Conservation (phyloP, 2,797 vertebrate genomes). For the Octomys mimax region DNA sequence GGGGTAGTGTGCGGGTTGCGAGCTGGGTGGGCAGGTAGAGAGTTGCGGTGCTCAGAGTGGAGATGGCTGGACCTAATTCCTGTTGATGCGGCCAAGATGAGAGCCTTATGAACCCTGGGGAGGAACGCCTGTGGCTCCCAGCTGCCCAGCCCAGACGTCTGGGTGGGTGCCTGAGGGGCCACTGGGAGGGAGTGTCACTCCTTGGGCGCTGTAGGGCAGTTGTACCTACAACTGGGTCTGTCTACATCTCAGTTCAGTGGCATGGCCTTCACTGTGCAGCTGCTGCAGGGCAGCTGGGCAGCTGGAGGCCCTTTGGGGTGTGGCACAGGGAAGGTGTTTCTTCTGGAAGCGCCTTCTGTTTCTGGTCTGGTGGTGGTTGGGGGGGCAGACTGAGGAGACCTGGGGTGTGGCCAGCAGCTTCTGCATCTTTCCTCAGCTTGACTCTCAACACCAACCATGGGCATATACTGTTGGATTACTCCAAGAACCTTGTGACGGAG, state of each 20-base stretch:
- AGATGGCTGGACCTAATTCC: not conserved
- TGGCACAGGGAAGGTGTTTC: not conserved
- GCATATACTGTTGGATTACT: constrained; percentile 97
- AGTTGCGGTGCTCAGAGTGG: constrained; percentile 47
- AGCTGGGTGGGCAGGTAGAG: not conserved
- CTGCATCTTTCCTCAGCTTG: constrained; percentile 89
- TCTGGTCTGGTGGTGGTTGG: not conserved
- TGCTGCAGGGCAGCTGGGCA: not conserved
- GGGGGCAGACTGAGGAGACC: not conserved
- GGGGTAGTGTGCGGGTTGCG: not conserved
- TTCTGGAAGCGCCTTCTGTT: not conserved
- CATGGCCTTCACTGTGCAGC: not conserved
- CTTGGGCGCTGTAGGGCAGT: not conserved
- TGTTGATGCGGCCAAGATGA: not conserved
- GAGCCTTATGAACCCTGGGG: not conserved
- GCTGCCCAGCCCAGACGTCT: not conserved
- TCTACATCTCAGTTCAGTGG: not conserved
- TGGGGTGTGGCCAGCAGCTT: constrained; percentile 39
- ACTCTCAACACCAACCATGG: constrained; percentile 93
- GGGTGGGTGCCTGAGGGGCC: not conserved
- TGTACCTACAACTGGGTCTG: not conserved
- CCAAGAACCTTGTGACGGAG: constrained; percentile 97
- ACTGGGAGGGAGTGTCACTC: not conserved
- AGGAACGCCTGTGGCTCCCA: not conserved
- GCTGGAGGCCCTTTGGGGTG: not conserved